A percentile compares a stretch with the other conserved stretches of the same genome.
Conservation (phyloP, 2,888 invertebrate species). For the Pemphredon lugubris region DNA sequence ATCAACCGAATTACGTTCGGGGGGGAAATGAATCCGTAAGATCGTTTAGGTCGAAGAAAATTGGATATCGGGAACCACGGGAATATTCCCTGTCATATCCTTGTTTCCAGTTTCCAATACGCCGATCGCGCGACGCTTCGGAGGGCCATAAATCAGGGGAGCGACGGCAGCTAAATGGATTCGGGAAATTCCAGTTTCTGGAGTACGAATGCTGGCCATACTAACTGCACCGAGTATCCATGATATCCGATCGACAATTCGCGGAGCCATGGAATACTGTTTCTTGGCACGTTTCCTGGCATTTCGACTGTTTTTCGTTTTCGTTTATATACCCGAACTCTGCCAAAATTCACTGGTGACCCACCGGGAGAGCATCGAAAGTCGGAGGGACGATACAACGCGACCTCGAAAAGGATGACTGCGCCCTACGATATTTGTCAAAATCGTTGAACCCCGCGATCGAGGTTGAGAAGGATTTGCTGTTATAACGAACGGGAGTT, state of each 20-base stretch:
- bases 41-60: conserved; percentile 4
- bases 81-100: conserved; percentile 25
- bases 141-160: conserved; percentile 50
- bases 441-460: too few species aligned
- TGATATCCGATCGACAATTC: conserved; percentile 49
- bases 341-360: conserved; percentile 54
- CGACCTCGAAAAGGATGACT: too few species aligned
- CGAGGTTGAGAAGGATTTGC: too few species aligned
- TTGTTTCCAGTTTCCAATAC: conserved; percentile 10
- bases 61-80: conserved; percentile 11
- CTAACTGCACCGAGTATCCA: conserved; percentile 44
- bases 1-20: background rate
- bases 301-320: conserved; percentile 39
- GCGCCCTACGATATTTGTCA: too few species aligned
- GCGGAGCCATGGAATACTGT: conserved; percentile 39
- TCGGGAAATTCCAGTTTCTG: conserved; percentile 44
- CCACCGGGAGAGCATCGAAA: conserved; percentile 27
- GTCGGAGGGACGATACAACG: too few species aligned
- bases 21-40: conserved; percentile 3
- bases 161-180: conserved; percentile 43
- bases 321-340: conserved; percentile 7
- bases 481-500: too few species aligned
- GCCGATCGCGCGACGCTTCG: background rate
- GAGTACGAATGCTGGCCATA: conserved; percentile 24
- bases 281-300: conserved; percentile 55